Evolutionary conservation across 2,797 vertebrate genomes (phyloP).

Genomic region (Sphenodon punctatus): DNA sequence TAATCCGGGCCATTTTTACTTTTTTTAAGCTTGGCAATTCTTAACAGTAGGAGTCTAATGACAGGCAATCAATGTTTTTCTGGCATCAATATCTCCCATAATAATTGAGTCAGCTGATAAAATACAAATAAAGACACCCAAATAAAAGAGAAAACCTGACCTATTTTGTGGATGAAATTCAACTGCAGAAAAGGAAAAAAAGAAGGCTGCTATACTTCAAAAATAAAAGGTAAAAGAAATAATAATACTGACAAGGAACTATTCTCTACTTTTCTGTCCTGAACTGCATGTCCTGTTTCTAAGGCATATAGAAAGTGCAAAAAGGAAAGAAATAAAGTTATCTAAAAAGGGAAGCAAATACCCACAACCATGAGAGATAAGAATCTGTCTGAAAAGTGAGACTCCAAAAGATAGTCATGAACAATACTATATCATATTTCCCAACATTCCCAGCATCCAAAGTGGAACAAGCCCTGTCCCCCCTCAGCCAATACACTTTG

Average conservation of each 20-base stretch:
- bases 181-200: neutral
- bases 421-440: neutral
- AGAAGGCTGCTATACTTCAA: neutral
- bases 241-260: neutral
- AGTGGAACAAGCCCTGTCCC: neutral
- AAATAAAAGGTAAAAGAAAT: neutral
- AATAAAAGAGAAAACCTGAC: neutral
- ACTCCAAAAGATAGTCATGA: neutral
- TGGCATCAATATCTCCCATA: slow-evolving; percentile 19
- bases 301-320: neutral
- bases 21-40: slow-evolving; percentile 10
- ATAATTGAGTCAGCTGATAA: slow-evolving; percentile 28
- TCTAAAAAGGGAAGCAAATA: neutral
- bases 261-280: neutral
- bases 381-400: neutral
- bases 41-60: slow-evolving; percentile 23
- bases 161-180: neutral
- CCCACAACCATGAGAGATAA: neutral
- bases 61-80: neutral
- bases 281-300: neutral
- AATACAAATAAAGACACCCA: slow-evolving; percentile 21
- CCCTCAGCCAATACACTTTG: too few relatives aligned
- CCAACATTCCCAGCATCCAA: neutral
- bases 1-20: too few relatives aligned
- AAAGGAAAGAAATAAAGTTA: neutral